Evolutionary conservation across 2,888 invertebrate species (phyloP), one percentile per base, ranked within the genome.

Genomic region (Oxyscelio sp.): DNA sequence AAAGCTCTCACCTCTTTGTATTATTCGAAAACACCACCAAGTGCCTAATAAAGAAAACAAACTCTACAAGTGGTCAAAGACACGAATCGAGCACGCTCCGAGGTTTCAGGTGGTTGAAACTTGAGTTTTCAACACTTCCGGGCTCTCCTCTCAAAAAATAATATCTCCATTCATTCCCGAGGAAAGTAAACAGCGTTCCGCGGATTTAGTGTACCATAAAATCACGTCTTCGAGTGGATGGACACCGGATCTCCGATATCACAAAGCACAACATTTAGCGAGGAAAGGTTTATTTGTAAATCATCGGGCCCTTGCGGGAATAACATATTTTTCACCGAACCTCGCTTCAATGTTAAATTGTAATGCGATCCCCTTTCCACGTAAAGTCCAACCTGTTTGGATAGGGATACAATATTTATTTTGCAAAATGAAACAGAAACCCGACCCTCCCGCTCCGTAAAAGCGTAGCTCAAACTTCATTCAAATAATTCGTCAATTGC

Each of bases 11-110:
- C 73, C 71, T 65, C 48, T 21, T 4, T 73, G 52, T 73, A 66
- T 80, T 73, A 73, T 80, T 66, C 82, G 71, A 75, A 75, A 70
- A 75, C 70, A 70, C 58, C 54, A 65, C 38, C 58, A 71, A 82
- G 82, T 71, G 82, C 22, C 63, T 65, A 66, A 59, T 78, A 77
- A 83, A 66, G 63, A 68, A 83, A 83, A 78, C 71, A 77, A 83
- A 77, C 70, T 58, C 34, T 45, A 52, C 43, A 45, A 68, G 75
- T 70, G 75, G n/a, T 70, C 70, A 54, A 77, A 83, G 78, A 83
- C 77, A 73, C 13, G 83, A 78, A 38, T 73, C 78, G 77, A 83
- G 83, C 78, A 78, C 83, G 83, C 73, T 73, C 48, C 78, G 24
- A 2, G 52, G 77, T 61, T 78, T 74, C 77, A 78, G 77, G 83